Percentiles rank a stretch among this genome's conserved stretches.
Conservation (phyloP, 2,113 vertebrate genomes). For the Pipa parva region DNA sequence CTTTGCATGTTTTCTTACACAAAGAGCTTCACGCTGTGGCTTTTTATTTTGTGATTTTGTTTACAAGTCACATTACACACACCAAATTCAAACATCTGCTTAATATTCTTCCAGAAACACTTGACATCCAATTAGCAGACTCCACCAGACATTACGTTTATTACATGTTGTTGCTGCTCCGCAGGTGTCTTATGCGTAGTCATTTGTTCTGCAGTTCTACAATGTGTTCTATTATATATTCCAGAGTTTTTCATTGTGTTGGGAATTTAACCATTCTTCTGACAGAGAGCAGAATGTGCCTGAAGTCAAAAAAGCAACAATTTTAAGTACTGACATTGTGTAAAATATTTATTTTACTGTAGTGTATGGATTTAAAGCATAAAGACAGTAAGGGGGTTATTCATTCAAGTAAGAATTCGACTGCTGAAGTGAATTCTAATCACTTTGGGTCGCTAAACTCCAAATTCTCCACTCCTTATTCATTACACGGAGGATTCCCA, state of each 20-base stretch:
- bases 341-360: no score
- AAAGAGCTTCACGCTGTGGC: slow-evolving; percentile 22
- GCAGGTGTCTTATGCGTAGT: slow-evolving; percentile 34
- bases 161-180: slow-evolving; percentile 37
- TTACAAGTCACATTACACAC: slow-evolving; percentile 39
- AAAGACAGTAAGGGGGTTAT: no score
- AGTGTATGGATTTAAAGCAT: no score
- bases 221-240: slow-evolving; percentile 37
- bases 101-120: slow-evolving; percentile 39
- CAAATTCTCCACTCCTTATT: no score
- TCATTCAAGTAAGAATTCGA: no score
- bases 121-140: slow-evolving; percentile 42
- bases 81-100: slow-evolving; percentile 43
- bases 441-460: no score
- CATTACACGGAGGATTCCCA: no score
- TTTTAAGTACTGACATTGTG: no score
- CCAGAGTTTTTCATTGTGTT: slow-evolving; percentile 14
- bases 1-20: slow-evolving; percentile 8
- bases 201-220: slow-evolving; percentile 32
- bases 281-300: slow-evolving; percentile 22
- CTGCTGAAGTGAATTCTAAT: no score
- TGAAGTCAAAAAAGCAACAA: slow-evolving; percentile 12
- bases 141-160: slow-evolving; percentile 41
- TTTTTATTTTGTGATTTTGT: slow-evolving; percentile 41
- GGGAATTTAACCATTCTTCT: slow-evolving; percentile 23